A percentile compares a stretch with the other conserved stretches of the same genome.
phyloP scores from a whole-genome alignment of 2,888 invertebrate species.

The Liodrosophila aerea region DNA sequence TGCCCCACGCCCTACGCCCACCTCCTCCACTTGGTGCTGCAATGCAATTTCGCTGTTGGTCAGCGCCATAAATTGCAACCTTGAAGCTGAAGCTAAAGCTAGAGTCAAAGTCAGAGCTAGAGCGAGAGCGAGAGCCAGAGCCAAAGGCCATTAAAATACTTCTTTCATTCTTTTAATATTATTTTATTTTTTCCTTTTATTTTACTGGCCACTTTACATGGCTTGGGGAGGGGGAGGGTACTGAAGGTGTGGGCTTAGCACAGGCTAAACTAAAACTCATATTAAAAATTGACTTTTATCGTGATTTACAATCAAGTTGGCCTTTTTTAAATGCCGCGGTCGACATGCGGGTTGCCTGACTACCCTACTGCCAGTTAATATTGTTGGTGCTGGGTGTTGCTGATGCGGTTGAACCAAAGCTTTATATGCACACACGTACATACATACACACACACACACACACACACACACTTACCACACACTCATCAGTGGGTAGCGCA shows the following conservation, averaged over 20 bases:
- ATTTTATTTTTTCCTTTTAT: conserved; percentile 16
- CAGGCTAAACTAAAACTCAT: conserved; percentile 69
- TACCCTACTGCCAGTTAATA: conserved; percentile 13
- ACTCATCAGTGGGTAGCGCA: conserved; percentile 36
- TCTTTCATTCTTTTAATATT: too few species aligned
- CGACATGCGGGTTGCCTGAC: conserved; percentile 68
- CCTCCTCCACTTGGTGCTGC: conserved; percentile 12
- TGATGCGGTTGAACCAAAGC: conserved; percentile 43
- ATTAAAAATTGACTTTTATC: conserved; percentile 80
- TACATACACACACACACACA: conserved; percentile 11
- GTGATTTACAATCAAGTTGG: conserved; percentile 79
- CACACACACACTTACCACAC: conserved; percentile 30
- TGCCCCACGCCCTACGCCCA: conserved; percentile 6
- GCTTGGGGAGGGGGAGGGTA: neutral
- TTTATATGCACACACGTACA: conserved; percentile 13
- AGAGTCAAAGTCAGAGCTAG: conserved; percentile 47
- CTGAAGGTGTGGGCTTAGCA: conserved; percentile 20
- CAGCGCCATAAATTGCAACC: conserved; percentile 75
- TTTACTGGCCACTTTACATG: conserved; percentile 49
- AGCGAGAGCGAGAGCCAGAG: conserved; percentile 44
- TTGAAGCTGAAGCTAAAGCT: conserved; percentile 59
- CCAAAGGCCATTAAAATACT: conserved; percentile 74
- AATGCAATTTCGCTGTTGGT: conserved; percentile 74
- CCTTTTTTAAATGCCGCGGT: conserved; percentile 76
- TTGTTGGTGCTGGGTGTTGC: conserved; percentile 50